Conservation (phyloP, 2,888 invertebrate genomes). For the Eulithis testata region DNA sequence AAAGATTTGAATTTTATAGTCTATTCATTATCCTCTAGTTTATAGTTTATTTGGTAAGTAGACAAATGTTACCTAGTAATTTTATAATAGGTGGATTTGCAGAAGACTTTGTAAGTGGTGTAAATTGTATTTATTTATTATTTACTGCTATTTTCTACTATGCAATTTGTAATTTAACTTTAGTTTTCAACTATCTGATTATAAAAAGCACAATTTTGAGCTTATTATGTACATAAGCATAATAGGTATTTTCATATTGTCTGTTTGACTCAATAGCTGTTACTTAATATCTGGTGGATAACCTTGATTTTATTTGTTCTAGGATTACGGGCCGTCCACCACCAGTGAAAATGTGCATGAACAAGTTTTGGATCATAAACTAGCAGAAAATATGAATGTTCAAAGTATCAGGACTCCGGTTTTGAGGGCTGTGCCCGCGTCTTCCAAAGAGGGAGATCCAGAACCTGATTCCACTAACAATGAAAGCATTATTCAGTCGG, state of each 20-base stretch:
- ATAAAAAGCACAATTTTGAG: neutral
- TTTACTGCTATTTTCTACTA: too few relatives aligned
- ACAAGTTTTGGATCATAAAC: conserved; percentile 77
- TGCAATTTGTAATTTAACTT: conserved; percentile 3
- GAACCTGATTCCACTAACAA: conserved; percentile 80
- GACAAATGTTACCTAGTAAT: neutral
- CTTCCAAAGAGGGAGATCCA: conserved; percentile 68
- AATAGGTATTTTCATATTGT: neutral
- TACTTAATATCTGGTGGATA: conserved; percentile 31
- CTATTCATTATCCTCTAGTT: conserved; percentile 39
- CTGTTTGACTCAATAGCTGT: neutral
- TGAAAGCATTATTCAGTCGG: conserved; percentile 75
- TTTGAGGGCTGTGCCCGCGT: conserved; percentile 71
- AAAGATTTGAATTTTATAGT: conserved; percentile 37
- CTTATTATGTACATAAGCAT: neutral
- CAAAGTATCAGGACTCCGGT: conserved; percentile 78
- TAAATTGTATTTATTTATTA: too few relatives aligned
- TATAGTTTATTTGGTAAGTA: conserved; percentile 32
- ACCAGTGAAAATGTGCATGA: conserved; percentile 80
- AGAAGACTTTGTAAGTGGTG: too few relatives aligned
- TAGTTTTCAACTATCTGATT: too few relatives aligned
- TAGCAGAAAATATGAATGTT: conserved; percentile 78
- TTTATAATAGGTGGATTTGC: too few relatives aligned
- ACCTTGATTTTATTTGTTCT: conserved; percentile 56
- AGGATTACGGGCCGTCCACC: conserved; percentile 84